phyloP scores from a whole-genome alignment of 2,888 invertebrate species.

The Phyllotreta cruciferae region DNA sequence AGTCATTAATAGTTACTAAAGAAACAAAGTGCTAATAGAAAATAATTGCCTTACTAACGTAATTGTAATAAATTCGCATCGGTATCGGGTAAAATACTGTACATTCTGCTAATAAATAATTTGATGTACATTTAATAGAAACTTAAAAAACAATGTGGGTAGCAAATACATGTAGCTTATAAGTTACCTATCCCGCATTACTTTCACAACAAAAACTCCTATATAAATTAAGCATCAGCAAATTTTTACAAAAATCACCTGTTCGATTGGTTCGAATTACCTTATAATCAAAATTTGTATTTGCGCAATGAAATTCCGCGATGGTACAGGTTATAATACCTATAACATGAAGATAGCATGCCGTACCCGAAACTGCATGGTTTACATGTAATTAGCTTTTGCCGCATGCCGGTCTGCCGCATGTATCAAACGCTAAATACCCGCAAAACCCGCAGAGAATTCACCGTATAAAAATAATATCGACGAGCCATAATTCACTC shows the following conservation, averaged over 20 bases:
- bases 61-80: neutral
- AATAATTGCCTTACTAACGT: conserved; percentile 1
- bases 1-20: neutral
- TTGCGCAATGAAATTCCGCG: neutral
- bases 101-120: conserved; percentile 4
- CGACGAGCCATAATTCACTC: conserved; percentile 51
- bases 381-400: conserved; percentile 11
- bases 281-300: no score
- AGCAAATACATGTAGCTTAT: neutral
- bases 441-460: conserved; percentile 17
- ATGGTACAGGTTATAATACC: no score
- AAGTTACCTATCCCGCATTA: conserved; percentile 3
- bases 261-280: no score
- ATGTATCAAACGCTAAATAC: conserved; percentile 16
- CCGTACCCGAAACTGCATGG: neutral
- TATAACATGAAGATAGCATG: conserved; percentile 1
- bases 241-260: no score
- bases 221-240: no score
- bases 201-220: neutral
- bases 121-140: neutral
- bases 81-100: neutral
- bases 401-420: conserved; percentile 9
- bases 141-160: conserved; percentile 13
- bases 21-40: conserved; percentile 1
- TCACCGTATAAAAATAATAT: conserved; percentile 22